Evolutionary conservation across 2,797 vertebrate species (phyloP), one percentile per base, ranked within the genome.

Genomic region (Centropyge bicolor): DNA sequence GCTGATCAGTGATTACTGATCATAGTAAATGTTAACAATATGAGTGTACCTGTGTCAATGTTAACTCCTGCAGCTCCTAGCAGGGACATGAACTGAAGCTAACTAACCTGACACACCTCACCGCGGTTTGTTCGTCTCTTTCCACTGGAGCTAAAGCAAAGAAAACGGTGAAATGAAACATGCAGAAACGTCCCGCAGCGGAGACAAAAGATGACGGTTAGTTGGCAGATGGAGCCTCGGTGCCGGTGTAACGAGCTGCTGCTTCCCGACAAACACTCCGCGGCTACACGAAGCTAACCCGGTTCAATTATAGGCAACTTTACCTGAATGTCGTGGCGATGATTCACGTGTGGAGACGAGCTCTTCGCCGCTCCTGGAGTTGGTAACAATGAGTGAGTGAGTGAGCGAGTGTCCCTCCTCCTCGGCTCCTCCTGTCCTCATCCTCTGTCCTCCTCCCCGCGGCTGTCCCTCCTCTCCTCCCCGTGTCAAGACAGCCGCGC

Each of bases 161-260:
- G 13, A 7, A 59, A 45, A 65, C 0, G 4, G 19, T 17, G 13
- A 4, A 31, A 22, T 36, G 6, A 11, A 65, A 59, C 31, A 10
- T 20, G 16, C 12, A 65, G 17, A 81, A 70, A 72, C 46, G 67
- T 70, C 65, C 7, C 66, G 78, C 83, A 51, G 68, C 64, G 79
- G 51, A 68, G 88, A 93, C 92, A 92, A 94, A 84, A 93, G 93
- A 89, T 78, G 89, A 89, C 85, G 91, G 85, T 87, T 84, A 52
- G 54, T 88, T 55, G 46, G 63, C 46, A 27, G 27, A 38, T 14
- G 74, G 3, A 51, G 78, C 70, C 70, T 45, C 48, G 57, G 60
- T 27, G 9, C 88, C 85, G 85, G 81, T 24, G 78, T 48, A 4
- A 6, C 49, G 20, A 12, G 49, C 11, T 0, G 67, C 19, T 0